A percentile compares a stretch with the other conserved stretches of the same genome.
Conservation (phyloP, 2,797 vertebrate genomes). For the Betta splendens region DNA sequence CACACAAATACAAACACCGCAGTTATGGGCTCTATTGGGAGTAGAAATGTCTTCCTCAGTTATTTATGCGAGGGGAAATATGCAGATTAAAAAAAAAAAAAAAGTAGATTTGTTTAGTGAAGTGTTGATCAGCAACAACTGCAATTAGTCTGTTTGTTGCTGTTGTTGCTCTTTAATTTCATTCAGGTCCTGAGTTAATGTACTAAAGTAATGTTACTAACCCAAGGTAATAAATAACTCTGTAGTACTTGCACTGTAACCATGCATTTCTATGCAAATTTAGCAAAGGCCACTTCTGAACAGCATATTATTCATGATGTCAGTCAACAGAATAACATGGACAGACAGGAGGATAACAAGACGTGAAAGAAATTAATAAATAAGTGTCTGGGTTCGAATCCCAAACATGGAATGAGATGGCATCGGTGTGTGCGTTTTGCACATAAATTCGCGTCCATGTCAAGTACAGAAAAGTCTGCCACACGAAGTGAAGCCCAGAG, state of each 20-base stretch:
- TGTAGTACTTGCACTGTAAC: conserved; percentile 29
- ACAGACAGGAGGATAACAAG: conserved; percentile 15
- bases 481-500: not conserved
- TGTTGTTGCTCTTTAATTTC: not conserved
- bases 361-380: conserved; percentile 15
- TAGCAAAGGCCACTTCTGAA: conserved; percentile 3
- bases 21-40: too few relatives aligned
- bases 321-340: conserved; percentile 4
- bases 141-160: not conserved
- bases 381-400: conserved; percentile 31
- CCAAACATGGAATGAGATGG: too few relatives aligned
- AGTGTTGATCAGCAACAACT: not conserved
- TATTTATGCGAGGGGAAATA: conserved; percentile 7
- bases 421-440: conserved; percentile 2
- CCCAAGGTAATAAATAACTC: conserved; percentile 57
- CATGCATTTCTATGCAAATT: conserved; percentile 13
- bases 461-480: conserved; percentile 7
- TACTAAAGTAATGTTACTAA: conserved; percentile 26
- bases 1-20: too few relatives aligned
- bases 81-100: conserved; percentile 15
- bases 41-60: not conserved
- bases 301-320: conserved; percentile 1
- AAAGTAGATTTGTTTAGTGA: conserved; percentile 1
- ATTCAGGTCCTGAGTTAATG: not conserved
- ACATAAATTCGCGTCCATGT: conserved; percentile 16